Base-by-base conservation (phyloP, 2,113 vertebrate species). In the Clarias batrachus region DNA sequence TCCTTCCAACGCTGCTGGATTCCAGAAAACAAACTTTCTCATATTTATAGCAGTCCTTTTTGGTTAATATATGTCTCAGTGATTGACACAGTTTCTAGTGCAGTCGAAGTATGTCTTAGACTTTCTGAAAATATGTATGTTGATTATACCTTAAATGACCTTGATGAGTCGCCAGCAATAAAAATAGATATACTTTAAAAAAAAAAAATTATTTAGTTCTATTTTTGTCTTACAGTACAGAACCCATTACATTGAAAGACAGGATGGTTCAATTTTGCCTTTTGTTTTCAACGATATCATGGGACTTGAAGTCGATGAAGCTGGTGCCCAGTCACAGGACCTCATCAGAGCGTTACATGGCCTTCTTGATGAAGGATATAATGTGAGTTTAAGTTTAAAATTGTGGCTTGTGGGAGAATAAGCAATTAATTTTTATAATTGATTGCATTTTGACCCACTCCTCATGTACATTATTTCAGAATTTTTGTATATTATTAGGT, bases 231-330 rank as follows among this genome's bases (percentile, higher is more conserved):
- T 86, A 23, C 23, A 89, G 88, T 82, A 86, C 33, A 48, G 30
- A 65, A 52, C 57, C 76, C 62, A 25, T 56, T 30, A 66, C 9
- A 66, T 86, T n/a, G 66, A 66, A 71, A 27, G 23, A n/a, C 1
- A 56, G 23, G 27, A 37, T 0, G 19, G 16, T 37, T 57, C 10
- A 10, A 33, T 0, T 52, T 85, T 82, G 25, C 70, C 83, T 73
- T 88, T 76, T 23, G 5, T 59, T 54, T 78, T 89, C 17, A 85
- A 37, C 25, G 88, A 89, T 33, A 4, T 85, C 78, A 87, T 87
- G 85, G 83, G 88, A 23, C 21, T 89, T 14, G 16, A 89, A 66
- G 0, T 13, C 41, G 8, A 4, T 0, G 3, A 1, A 33, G 1
- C 19, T 5, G 83, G 66, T 25, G 27, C n/a, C 19, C 16, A 17